A percentile compares a stretch with the other conserved stretches of the same genome.
These are phyloP conservation scores for Physeter macrocephalus DNA, from an alignment of 2,113 vertebrate genomes.

Conservation along the genomic window DNA sequence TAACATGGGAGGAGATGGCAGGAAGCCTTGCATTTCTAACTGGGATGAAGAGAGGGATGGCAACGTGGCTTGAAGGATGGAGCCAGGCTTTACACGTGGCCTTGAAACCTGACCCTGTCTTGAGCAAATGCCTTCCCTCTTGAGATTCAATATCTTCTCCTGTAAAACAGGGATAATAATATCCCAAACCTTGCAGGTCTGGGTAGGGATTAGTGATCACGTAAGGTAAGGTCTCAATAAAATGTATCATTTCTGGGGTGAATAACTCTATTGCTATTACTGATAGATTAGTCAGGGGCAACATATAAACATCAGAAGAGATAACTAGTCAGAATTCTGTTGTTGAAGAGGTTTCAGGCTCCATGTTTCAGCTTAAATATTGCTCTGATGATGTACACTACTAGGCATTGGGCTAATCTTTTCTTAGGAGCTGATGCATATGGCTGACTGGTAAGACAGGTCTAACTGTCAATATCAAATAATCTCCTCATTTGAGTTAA, in stretches of 20 bases:
- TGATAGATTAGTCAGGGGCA: background rate
- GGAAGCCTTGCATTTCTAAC: background rate
- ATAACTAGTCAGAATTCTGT: background rate
- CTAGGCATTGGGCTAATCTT: background rate
- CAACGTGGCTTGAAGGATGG: background rate
- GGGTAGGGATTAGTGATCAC: background rate
- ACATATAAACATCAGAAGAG: background rate
- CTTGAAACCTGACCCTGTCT: background rate
- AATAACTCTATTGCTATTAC: background rate
- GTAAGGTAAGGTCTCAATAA: background rate
- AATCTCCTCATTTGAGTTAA: background rate
- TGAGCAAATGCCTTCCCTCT: background rate
- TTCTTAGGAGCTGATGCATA: background rate
- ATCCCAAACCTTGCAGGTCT: background rate
- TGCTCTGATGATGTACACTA: background rate
- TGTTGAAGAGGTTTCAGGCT: background rate
- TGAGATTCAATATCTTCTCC: background rate
- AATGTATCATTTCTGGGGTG: background rate
- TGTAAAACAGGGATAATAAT: background rate
- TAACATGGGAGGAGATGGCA: background rate
- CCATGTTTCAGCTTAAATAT: background rate
- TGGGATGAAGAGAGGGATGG: background rate
- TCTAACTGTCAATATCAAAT: background rate
- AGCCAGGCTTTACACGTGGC: background rate
- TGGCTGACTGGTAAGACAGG: background rate